phyloP scores from a whole-genome alignment of 2,797 vertebrate species.

The Gobio occitaniae region DNA sequence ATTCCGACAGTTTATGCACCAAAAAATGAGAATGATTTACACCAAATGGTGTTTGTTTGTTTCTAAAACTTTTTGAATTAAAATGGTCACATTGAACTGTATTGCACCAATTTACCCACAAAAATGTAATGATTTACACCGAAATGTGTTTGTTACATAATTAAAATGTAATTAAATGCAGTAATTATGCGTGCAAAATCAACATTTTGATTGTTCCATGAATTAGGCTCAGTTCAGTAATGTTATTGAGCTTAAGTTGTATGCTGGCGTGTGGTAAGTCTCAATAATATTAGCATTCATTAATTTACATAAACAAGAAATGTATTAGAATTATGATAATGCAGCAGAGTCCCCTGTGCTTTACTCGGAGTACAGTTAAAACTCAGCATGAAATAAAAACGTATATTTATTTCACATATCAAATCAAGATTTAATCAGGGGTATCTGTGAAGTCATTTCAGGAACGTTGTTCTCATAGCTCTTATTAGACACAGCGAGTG shows the following conservation, averaged over 20 bases:
- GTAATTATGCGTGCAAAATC: not conserved
- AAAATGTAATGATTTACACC: not conserved
- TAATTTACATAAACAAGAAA: not conserved
- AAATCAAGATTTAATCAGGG: slow-evolving; percentile 15
- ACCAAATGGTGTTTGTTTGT: not conserved
- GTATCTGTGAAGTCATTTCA: slow-evolving; percentile 35
- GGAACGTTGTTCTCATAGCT: not conserved
- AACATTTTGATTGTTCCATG: not conserved
- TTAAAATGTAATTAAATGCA: not conserved
- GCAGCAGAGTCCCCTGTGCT: not conserved
- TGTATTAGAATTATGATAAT: not conserved
- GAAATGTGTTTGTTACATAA: not conserved
- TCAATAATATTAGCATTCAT: not conserved
- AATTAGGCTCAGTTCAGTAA: not conserved
- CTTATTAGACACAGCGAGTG: not conserved
- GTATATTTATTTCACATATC: slow-evolving; percentile 1
- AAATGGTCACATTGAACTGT: not conserved
- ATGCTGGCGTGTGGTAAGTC: not conserved
- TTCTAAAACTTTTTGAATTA: too few species aligned
- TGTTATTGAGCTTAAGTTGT: too few species aligned
- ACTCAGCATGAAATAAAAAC: not conserved
- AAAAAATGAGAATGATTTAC: not conserved
- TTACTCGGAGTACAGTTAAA: not conserved
- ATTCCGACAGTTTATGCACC: not conserved
- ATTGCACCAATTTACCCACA: not conserved